phyloP scores from a whole-genome alignment of 1,140 invertebrate species.

The Potamilus streckersoni region DNA sequence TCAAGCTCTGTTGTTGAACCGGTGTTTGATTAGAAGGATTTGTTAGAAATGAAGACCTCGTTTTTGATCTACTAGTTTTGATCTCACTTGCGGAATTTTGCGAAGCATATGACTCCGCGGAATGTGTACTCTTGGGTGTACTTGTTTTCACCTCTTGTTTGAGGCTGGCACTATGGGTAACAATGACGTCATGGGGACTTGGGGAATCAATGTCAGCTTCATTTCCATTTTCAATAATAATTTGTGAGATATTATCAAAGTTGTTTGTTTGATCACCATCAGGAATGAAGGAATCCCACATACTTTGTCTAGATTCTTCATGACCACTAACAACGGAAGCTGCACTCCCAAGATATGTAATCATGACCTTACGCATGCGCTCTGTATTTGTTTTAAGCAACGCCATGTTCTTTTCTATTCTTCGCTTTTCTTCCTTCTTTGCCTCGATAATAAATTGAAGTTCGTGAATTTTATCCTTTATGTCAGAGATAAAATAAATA shows the following conservation, averaged over 20 bases:
- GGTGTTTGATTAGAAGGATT: no score
- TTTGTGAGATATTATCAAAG: neutral
- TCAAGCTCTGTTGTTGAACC: no score
- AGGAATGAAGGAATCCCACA: neutral
- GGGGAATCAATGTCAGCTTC: slow-evolving; percentile 22
- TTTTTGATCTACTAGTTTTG: no score
- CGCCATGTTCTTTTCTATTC: slow-evolving; percentile 23
- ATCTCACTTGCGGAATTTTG: no score
- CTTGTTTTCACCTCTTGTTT: no score
- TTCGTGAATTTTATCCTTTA: slow-evolving; percentile 24
- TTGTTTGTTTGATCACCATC: neutral
- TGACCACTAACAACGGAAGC: neutral
- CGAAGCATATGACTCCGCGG: no score
- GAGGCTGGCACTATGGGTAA: no score
- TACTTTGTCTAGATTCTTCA: slow-evolving; percentile 12
- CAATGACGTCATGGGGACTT: neutral
- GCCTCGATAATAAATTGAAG: slow-evolving; percentile 11
- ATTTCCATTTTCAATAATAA: slow-evolving; percentile 9
- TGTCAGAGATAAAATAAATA: slow-evolving; percentile 41
- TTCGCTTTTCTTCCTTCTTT: slow-evolving; percentile 24
- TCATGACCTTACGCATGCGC: slow-evolving; percentile 31
- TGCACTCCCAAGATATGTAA: slow-evolving; percentile 20
- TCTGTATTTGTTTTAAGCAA: slow-evolving; percentile 32
- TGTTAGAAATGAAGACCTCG: no score
- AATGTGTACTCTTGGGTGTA: no score